Percentiles rank a stretch among this genome's conserved stretches.
Conservation (phyloP, 2,113 vertebrate genomes). For the Puffinus mauretanicus region DNA sequence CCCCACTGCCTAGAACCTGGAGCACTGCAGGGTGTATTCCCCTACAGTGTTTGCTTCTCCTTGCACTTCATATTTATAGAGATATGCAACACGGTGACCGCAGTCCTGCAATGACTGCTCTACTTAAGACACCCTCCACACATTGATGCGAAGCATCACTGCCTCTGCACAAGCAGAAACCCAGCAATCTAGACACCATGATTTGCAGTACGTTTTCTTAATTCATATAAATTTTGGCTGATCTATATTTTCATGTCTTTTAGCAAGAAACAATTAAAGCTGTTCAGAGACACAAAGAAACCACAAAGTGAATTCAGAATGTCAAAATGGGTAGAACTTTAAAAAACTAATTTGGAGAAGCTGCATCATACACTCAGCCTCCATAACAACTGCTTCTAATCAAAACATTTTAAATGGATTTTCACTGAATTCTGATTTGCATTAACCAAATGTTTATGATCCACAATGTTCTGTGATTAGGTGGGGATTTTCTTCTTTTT, state of each 20-base stretch:
- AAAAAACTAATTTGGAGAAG: neutral
- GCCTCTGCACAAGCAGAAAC: neutral
- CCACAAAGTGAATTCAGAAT: neutral
- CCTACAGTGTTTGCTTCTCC: neutral
- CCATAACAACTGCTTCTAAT: neutral
- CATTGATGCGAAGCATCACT: fast-evolving
- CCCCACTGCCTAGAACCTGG: neutral
- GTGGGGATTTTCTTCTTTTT: neutral
- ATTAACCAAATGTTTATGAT: neutral
- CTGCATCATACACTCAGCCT: neutral
- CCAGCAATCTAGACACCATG: neutral
- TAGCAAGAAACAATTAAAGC: neutral
- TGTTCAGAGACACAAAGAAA: neutral
- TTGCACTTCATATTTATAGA: neutral
- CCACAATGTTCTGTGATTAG: neutral
- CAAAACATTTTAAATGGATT: neutral
- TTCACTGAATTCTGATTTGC: neutral
- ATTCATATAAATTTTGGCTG: neutral
- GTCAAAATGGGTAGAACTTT: neutral
- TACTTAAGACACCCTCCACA: neutral
- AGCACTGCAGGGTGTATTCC: neutral
- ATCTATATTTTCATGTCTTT: neutral
- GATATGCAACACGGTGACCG: fast-evolving
- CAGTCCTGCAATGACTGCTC: neutral
- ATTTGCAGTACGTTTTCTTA: neutral